Percentiles rank a stretch among this genome's conserved stretches.
phyloP scores from a whole-genome alignment of 1,140 invertebrate genomes.

The Zaprionus vittiger region DNA sequence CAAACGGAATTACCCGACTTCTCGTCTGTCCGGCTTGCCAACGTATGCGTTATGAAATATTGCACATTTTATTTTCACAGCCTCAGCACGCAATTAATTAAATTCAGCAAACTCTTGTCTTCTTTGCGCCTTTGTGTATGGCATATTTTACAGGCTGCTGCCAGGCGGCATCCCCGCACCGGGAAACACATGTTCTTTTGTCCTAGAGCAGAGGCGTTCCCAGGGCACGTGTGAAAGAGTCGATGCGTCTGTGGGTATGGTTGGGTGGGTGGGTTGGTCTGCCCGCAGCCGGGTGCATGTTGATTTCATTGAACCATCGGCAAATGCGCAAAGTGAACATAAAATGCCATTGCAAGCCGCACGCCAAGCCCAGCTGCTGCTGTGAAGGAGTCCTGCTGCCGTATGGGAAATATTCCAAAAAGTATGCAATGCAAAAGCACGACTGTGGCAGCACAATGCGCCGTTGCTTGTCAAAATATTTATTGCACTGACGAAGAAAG shows the following conservation, averaged over 20 bases:
- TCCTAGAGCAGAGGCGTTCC: constrained; percentile 29
- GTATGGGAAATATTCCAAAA: constrained; percentile 63
- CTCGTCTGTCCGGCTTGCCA: background rate
- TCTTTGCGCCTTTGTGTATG: constrained; percentile 46
- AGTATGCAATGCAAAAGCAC: constrained; percentile 72
- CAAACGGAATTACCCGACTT: constrained; percentile 36
- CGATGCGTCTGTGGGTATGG: constrained; percentile 5
- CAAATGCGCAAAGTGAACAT: constrained; percentile 67
- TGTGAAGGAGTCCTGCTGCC: constrained; percentile 14
- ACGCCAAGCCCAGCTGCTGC: constrained; percentile 2
- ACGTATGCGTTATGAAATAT: background rate
- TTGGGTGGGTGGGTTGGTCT: constrained; percentile 23
- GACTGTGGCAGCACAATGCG: constrained; percentile 43
- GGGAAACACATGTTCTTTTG: constrained; percentile 53
- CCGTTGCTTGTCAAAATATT: constrained; percentile 49
- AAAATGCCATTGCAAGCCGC: constrained; percentile 28
- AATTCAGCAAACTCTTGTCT: constrained; percentile 46
- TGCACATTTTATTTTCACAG: constrained; percentile 30
- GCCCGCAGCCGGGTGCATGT: constrained; percentile 42
- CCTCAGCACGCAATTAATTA: constrained; percentile 48
- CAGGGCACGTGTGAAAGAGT: background rate
- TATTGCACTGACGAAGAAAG: constrained; percentile 40
- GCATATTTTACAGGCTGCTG: constrained; percentile 37
- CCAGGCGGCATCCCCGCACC: background rate
- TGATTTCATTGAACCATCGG: constrained; percentile 75